Conservation (phyloP, 2,797 vertebrate genomes). For the Heteromormyrus szaboi region DNA sequence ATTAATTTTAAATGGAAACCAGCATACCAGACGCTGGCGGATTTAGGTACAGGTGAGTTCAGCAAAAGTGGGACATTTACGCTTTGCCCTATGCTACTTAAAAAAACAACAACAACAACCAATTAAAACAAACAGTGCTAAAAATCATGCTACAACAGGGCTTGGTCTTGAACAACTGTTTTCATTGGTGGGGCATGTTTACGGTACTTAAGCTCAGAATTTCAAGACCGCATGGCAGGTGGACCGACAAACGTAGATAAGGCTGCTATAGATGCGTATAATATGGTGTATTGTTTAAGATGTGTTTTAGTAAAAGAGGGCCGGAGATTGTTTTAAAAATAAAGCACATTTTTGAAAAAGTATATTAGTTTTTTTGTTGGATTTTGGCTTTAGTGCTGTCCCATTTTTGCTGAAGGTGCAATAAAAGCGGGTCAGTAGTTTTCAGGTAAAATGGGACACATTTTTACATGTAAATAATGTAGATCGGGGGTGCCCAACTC, state of each 20-base stretch:
- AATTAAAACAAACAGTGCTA: neutral
- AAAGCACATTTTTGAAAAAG: neutral
- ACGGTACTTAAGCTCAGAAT: neutral
- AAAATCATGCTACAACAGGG: neutral
- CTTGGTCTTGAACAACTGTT: neutral
- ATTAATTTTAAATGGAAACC: neutral
- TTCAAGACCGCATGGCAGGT: neutral
- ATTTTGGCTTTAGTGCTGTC: neutral
- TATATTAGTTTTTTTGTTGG: neutral
- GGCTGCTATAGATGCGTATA: neutral
- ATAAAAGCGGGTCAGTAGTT: neutral
- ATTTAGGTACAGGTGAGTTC: neutral
- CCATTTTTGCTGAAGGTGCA: neutral
- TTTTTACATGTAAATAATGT: neutral
- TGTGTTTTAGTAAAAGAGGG: neutral
- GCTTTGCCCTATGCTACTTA: neutral
- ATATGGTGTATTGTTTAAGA: neutral
- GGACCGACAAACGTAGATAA: neutral
- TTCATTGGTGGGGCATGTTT: neutral
- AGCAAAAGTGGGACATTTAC: neutral
- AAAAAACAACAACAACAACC: neutral
- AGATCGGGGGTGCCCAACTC: neutral
- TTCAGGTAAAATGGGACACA: neutral
- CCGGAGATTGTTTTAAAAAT: neutral
- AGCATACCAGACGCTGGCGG: neutral